Percentiles rank a stretch among this genome's conserved stretches.
phyloP scores from a whole-genome alignment of 1,140 invertebrate species.

The Subanguina moxae region DNA sequence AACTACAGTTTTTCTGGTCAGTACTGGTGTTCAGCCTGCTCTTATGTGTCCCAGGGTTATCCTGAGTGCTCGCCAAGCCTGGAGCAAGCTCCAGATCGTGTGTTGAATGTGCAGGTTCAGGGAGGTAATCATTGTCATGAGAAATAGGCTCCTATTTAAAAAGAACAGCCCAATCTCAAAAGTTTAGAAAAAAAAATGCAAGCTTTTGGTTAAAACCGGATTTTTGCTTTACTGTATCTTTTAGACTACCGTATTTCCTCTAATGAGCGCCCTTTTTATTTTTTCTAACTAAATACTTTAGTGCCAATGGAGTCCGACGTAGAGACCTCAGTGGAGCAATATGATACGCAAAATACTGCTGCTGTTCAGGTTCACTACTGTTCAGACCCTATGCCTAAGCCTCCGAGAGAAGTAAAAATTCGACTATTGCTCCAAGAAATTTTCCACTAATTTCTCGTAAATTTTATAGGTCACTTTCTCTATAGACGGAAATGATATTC shows the following conservation, averaged over 20 bases:
- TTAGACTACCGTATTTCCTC: too few species aligned
- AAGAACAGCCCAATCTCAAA: too few species aligned
- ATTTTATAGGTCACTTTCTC: constrained; percentile 42
- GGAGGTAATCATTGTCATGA: too few species aligned
- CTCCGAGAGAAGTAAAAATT: constrained; percentile 46
- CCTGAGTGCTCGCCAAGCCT: constrained; percentile 52
- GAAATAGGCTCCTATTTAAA: too few species aligned
- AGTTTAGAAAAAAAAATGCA: too few species aligned
- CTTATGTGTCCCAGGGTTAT: constrained; percentile 53
- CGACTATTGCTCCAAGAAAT: too few species aligned
- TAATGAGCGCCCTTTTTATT: too few species aligned
- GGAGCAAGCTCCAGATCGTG: constrained; percentile 45
- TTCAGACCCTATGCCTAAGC: constrained; percentile 53
- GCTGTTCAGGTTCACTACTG: constrained; percentile 56
- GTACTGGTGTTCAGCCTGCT: constrained; percentile 59
- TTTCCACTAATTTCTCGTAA: too few species aligned
- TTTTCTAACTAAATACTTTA: too few species aligned
- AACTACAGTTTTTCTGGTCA: constrained; percentile 58
- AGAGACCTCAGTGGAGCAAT: constrained; percentile 53
- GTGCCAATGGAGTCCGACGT: constrained; percentile 50
- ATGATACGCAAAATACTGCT: constrained; percentile 38
- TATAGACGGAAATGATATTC: constrained; percentile 56
- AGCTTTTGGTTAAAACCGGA: too few species aligned
- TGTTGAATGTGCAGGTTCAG: constrained; percentile 55
- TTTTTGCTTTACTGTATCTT: too few species aligned